Conservation (phyloP, 2,888 invertebrate genomes). For the Octodonta nipae region DNA sequence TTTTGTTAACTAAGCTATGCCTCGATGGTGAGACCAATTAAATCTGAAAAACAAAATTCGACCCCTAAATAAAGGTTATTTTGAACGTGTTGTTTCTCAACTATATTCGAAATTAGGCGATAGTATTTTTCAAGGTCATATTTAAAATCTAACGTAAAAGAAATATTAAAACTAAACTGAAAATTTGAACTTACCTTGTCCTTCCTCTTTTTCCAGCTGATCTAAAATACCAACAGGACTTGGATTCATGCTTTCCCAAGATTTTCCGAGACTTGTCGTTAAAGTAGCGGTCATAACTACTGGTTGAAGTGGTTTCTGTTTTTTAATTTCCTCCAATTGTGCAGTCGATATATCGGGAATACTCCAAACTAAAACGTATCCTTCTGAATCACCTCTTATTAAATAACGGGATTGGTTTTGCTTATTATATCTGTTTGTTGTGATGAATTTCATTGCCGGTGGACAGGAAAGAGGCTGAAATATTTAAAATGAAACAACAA, state of each 20-base stretch:
- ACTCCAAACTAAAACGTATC: constrained; percentile 77
- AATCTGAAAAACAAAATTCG: too few species aligned
- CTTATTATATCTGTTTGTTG: constrained; percentile 53
- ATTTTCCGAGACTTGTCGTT: constrained; percentile 67
- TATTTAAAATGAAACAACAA: too few species aligned
- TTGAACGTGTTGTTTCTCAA: too few species aligned
- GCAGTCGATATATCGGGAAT: constrained; percentile 69
- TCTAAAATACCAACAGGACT: constrained; percentile 84
- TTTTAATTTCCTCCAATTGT: constrained; percentile 45
- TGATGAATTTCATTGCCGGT: constrained; percentile 75
- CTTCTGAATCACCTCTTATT: constrained; percentile 83
- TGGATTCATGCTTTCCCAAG: constrained; percentile 79
- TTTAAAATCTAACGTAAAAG: too few species aligned
- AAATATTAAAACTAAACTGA: too few species aligned
- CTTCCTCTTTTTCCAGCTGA: constrained; percentile 65
- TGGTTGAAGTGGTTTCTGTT: constrained; percentile 35
- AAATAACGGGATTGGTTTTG: constrained; percentile 45
- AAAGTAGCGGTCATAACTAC: constrained; percentile 56
- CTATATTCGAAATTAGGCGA: too few species aligned
- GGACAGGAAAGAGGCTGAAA: constrained; percentile 73
- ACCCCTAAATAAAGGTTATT: too few species aligned
- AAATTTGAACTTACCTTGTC: constrained; percentile 43
- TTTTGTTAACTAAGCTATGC: too few species aligned
- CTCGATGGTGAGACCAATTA: too few species aligned
- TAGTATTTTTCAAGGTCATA: too few species aligned